A percentile compares a stretch with the other conserved stretches of the same genome.
Conservation (phyloP, 2,888 invertebrate genomes). For the Blastobasis adustella region DNA sequence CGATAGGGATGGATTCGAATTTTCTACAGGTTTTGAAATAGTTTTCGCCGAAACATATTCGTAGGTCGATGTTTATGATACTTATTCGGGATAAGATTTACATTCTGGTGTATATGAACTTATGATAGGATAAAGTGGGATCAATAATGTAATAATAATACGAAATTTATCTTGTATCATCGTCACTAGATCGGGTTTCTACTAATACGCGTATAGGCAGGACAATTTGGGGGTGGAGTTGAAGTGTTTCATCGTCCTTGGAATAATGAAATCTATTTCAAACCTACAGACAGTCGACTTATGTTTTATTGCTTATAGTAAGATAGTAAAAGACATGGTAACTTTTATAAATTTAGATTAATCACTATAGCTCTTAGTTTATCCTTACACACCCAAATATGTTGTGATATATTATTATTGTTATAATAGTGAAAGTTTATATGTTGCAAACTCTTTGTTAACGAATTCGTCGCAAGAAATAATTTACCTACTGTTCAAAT, state of each 20-base stretch:
- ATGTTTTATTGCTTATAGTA: conserved; percentile 39
- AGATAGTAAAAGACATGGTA: conserved; percentile 48
- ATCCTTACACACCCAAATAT: conserved; percentile 38
- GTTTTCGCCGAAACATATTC: conserved; percentile 37
- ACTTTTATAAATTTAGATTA: conserved; percentile 45
- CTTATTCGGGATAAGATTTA: conserved; percentile 34
- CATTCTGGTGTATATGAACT: conserved; percentile 39
- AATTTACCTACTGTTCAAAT: conserved; percentile 10
- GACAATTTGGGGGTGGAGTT: conserved; percentile 5
- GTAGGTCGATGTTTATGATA: conserved; percentile 31
- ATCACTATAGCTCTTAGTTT: conserved; percentile 42
- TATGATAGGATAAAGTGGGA: conserved; percentile 63
- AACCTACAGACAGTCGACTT: conserved; percentile 58
- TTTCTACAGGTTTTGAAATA: conserved; percentile 67
- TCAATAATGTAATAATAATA: conserved; percentile 44
- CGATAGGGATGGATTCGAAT: conserved; percentile 30
- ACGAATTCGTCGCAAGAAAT: conserved; percentile 2
- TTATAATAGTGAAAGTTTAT: conserved; percentile 9
- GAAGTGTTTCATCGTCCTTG: conserved; percentile 16
- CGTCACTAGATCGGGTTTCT: conserved; percentile 18
- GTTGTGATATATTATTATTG: conserved; percentile 45
- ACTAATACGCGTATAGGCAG: conserved; percentile 4
- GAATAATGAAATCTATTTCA: conserved; percentile 58
- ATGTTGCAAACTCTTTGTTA: conserved; percentile 11
- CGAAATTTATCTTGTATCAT: conserved; percentile 27